Evolutionary conservation across 2,113 vertebrate genomes (phyloP).

Genomic region (Scartelaos histophorus): DNA sequence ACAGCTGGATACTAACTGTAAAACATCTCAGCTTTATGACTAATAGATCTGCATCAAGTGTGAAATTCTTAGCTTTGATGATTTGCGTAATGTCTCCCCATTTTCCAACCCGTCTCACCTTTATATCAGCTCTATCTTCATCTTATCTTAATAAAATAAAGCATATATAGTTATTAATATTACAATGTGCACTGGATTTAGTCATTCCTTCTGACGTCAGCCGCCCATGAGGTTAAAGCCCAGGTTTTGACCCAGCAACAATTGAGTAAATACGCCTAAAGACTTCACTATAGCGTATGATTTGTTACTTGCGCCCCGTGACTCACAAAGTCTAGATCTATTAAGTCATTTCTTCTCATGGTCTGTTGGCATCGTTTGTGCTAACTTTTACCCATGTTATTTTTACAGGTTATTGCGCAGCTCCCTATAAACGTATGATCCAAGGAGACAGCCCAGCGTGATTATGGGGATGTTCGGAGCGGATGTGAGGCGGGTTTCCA

Average conservation of each 20-base stretch:
- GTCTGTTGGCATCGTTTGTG: slow-evolving; percentile 2
- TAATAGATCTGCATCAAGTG: too few species aligned
- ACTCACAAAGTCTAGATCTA: slow-evolving; percentile 10
- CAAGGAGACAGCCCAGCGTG: not conserved
- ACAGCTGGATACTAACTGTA: not conserved
- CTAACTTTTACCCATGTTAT: not conserved
- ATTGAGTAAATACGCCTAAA: slow-evolving; percentile 5
- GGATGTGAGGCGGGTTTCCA: not conserved
- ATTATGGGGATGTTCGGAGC: not conserved
- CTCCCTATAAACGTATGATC: not conserved
- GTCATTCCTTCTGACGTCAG: not conserved
- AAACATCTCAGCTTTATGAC: too few species aligned
- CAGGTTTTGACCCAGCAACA: slow-evolving; percentile 11
- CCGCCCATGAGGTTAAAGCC: not conserved
- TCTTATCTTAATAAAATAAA: too few species aligned
- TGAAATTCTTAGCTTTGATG: not conserved
- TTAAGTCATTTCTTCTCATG: slow-evolving; percentile 5
- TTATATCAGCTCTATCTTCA: not conserved
- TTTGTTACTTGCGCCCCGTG: slow-evolving; percentile 2
- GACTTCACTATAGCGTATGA: slow-evolving; percentile 9
- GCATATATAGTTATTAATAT: not conserved
- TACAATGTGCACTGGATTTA: not conserved
- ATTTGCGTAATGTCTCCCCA: not conserved
- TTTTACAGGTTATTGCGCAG: not conserved
- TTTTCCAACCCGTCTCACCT: not conserved